Base-by-base conservation (phyloP, 2,797 vertebrate species). In the Phyllotis vaccarum region DNA sequence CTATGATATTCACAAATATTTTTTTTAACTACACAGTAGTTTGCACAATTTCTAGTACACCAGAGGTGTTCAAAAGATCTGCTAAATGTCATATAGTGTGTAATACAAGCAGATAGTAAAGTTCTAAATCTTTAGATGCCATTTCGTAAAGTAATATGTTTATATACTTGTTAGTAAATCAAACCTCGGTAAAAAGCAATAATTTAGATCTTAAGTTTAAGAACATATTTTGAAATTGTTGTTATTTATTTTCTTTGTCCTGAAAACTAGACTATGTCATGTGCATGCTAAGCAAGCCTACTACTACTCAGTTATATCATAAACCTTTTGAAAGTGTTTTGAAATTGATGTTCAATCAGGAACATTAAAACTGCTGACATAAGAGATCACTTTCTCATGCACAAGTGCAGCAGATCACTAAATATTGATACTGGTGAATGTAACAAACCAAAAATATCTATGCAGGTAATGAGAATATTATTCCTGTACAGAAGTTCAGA, bases 171-270 rank as follows among this genome's bases (percentile, higher is more conserved):
- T 76, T 92, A 60, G 64, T 78, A n/a, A 83, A 89, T 1, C 37
- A 80, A 93, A 16, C 21, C 49, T 92, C 76, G 29, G 10, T 78
- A 74, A 96, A 96, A 34, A 5, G 82, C 29, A 83, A 49, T 89
- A 90, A 22, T 22, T 12, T 72, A 64, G 72, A 1, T 27, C 62
- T 87, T 52, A 87, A 68, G 13, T 31, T 83, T 91, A 62, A 89
- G 9, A 66, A 66, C 13, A 90, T 72, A 9, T 21, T 70, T n/a
- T 19, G 29, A 40, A 27, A n/a, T 31, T 81, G n/a, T 52, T 46
- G 27, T 29, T 66, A 66, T 68, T 49, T 70, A 21, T 86, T 82
- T 82, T 82, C 11, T 72, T 87, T 54, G 49, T 72, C 27, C 9
- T 54, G 52, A 0, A 24, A 19, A 40, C n/a, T 56, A n/a, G 9